Evolutionary conservation across 2,888 invertebrate genomes (phyloP), one percentile per base, ranked within the genome.

Genomic region (Frankliniella intonsa): DNA sequence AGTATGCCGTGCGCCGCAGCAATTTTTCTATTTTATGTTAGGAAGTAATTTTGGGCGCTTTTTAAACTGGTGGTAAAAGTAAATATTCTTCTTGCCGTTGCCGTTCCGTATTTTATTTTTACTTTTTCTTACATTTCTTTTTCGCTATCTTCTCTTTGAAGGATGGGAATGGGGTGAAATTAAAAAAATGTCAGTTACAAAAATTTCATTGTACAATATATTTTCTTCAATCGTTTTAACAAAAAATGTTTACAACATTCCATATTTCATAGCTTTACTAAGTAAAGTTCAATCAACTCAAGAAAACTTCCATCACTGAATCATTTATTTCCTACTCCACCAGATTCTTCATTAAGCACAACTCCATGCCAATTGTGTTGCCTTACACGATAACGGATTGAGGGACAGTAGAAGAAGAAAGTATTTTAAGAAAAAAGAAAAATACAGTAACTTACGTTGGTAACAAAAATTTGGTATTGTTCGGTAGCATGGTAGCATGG

Each of bases 141-240:
- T 38, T 2, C 5, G 38, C 5, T 38, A 2, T 38, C 5, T 38
- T 38, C 38, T n/a, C 38, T 38, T 38, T 38, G 38, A 38, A 38
- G 38, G 38, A 38, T 38, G 2, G 38, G 38, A 5, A 38, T 38
- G 2, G 38, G 38, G 38, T 38, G 2, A 38, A 38, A 38, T 3
- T 38, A 38, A 38, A 76, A 25, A 76, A 76, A 12, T 25, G 9
- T 22, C 25, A 22, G 69, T 76, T 76, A 76, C 22, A 76, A 55
- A 76, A 76, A 76, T 76, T 76, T 76, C 69, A 76, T 76, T 76
- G 69, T 76, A 76, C 69, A 76, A 76, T 76, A 76, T 76, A 76
- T 76, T 76, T 76, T 76, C 25, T 25, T 76, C 25, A 22, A 76
- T 25, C 25, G 22, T 10, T 25, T 76, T 76, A 25, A 76, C 22